Base-by-base conservation (phyloP, 1,140 invertebrate genomes). In the Magallana angulata region DNA sequence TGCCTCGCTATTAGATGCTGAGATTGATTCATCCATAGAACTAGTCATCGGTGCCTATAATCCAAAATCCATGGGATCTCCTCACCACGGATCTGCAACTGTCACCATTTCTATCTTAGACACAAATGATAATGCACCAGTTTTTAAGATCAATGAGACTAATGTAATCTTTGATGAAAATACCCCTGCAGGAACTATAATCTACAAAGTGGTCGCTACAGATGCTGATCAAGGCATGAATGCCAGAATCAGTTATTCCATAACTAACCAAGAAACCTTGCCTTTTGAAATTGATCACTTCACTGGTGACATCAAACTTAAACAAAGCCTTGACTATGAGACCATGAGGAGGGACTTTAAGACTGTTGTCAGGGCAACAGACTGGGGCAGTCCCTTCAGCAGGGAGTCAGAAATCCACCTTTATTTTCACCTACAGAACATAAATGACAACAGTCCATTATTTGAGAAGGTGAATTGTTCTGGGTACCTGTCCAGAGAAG, bases 261-360 rank as follows among this genome's bases (percentile, higher is more conserved):
- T 99, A 91, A 97, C 97, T 36, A 98, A 99, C 95, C 95, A 98
- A 14, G 97, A 97, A 48, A 30, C 64, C 9, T 91, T 98, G 4
- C 98, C 98, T 36, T 99, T 99, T 94, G 97, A 98, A 90, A 98
- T 99, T 84, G 98, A 99, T 92, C 98, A 98, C 91, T 99, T 99
- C 94, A 97, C 97, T 8, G 99, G 99, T 0, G 96, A 97, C 16
- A 96, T 99, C 0, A 96, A 96, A 91, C 98, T 98, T 0, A 97
- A 97, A 0, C 96, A 97, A 90, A 94, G 97, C 6, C 95, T 99
- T 56, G 98, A 99, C 95, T 99, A 97, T 94, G 98, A 99, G 94
- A 97, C 97, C 36, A 98, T 98, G 97, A 96, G 97, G 87, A 95
- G 97, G 18, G 96, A 97, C 90, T 99, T 98, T 92, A 95, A 97